These are phyloP conservation scores for Ramphastos sulfuratus DNA, from an alignment of 2,113 vertebrate species.

Conservation along the genomic window DNA sequence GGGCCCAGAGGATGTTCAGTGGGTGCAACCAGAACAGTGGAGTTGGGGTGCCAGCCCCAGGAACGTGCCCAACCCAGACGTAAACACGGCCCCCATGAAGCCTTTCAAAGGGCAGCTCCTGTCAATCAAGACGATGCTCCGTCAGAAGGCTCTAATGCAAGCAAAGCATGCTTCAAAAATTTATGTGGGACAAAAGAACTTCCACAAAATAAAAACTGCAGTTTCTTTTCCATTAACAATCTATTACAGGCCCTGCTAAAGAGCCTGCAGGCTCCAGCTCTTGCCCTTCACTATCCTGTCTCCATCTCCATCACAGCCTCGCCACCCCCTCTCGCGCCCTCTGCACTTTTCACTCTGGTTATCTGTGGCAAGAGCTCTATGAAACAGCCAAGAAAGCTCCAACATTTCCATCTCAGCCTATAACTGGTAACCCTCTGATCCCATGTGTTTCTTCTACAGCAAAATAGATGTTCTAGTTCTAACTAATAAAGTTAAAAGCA, in stretches of 20 bases:
- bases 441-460: constrained; percentile 20
- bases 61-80: not conserved
- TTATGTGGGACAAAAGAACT: constrained; percentile 52
- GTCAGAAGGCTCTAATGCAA: constrained; percentile 9
- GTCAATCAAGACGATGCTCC: not conserved
- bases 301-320: not conserved
- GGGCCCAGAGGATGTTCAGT: not conserved
- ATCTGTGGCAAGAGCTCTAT: not conserved
- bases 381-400: not conserved
- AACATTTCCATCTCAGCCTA: not conserved
- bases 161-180: constrained; percentile 24
- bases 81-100: not conserved
- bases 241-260: not conserved
- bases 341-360: not conserved
- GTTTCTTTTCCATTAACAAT: constrained; percentile 58
- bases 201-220: constrained; percentile 49
- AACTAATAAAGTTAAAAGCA: constrained; percentile 42
- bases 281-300: not conserved
- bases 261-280: constrained; percentile 16
- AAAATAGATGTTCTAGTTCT: constrained; percentile 48
- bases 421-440: not conserved
- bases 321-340: not conserved
- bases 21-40: not conserved
- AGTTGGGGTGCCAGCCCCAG: not conserved
- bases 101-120: not conserved